phyloP scores from a whole-genome alignment of 2,888 invertebrate species.

The Lithophane socia region DNA sequence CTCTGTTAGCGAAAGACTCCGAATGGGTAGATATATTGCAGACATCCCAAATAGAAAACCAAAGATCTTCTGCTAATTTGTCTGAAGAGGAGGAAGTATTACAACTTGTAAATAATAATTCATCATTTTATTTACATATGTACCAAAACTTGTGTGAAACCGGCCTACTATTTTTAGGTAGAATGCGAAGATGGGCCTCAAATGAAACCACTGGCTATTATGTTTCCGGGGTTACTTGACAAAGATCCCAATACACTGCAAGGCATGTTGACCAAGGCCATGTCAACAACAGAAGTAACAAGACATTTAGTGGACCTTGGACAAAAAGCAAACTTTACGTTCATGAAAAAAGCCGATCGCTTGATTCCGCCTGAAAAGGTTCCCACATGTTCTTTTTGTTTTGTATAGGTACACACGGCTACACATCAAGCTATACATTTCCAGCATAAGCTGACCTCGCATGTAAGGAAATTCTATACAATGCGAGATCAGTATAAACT shows the following conservation, averaged over 20 bases:
- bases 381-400: not conserved
- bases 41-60: constrained; percentile 60
- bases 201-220: constrained; percentile 82
- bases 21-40: constrained; percentile 86
- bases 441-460: no score
- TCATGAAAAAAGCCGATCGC: constrained; percentile 84
- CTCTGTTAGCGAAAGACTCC: constrained; percentile 87
- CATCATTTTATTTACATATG: constrained; percentile 1
- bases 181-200: constrained; percentile 82
- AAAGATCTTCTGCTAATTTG: constrained; percentile 63
- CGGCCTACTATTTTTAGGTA: constrained; percentile 71
- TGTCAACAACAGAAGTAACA: constrained; percentile 87
- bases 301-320: constrained; percentile 83
- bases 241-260: constrained; percentile 82
- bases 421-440: no score
- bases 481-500: no score
- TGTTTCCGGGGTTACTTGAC: constrained; percentile 83
- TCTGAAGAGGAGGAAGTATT: constrained; percentile 81
- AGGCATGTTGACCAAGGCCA: constrained; percentile 80
- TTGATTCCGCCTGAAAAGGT: constrained; percentile 84
- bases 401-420: no score
- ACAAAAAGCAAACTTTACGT: constrained; percentile 84
- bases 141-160: constrained; percentile 9
- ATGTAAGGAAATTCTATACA: no score
- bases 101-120: constrained; percentile 78